Evolutionary conservation across 2,888 invertebrate species (phyloP).

Genomic region (Bombylius discolor): DNA sequence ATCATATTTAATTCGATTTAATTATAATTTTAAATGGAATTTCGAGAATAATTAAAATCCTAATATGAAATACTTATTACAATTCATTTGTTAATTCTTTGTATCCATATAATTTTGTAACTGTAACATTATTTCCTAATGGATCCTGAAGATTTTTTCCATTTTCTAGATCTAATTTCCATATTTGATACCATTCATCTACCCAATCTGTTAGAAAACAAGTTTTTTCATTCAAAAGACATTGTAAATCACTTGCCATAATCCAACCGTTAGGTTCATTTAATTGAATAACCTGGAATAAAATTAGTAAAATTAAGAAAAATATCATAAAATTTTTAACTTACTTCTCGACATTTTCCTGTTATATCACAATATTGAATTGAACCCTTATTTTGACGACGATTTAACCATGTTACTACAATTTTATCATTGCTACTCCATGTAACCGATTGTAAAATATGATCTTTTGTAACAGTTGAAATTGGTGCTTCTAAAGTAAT

Average conservation of each 20-base stretch:
- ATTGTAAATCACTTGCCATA: conserved; percentile 41
- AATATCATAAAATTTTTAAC: neutral
- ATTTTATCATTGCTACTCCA: conserved; percentile 61
- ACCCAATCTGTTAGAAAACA: conserved; percentile 35
- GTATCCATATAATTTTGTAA: conserved; percentile 48
- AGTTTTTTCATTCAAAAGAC: conserved; percentile 19
- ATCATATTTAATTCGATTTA: neutral
- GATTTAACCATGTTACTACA: conserved; percentile 67
- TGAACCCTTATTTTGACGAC: conserved; percentile 57
- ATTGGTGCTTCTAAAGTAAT: conserved; percentile 41
- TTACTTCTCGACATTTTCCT: conserved; percentile 23
- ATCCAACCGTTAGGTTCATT: conserved; percentile 59
- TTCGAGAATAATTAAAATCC: too few species aligned
- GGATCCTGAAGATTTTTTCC: conserved; percentile 25
- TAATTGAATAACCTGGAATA: conserved; percentile 38
- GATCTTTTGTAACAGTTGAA: conserved; percentile 44
- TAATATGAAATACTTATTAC: too few species aligned
- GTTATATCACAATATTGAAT: conserved; percentile 23
- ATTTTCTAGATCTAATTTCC: conserved; percentile 28
- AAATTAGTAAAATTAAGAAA: neutral
- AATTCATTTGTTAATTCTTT: conserved; percentile 44
- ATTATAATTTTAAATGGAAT: too few species aligned
- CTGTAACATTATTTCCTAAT: conserved; percentile 42
- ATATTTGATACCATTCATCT: conserved; percentile 36
- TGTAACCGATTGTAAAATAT: conserved; percentile 53